Evolutionary conservation across 2,113 vertebrate genomes (phyloP), one percentile per base, ranked within the genome.

Genomic region (Cyanoramphus novaezelandiae): DNA sequence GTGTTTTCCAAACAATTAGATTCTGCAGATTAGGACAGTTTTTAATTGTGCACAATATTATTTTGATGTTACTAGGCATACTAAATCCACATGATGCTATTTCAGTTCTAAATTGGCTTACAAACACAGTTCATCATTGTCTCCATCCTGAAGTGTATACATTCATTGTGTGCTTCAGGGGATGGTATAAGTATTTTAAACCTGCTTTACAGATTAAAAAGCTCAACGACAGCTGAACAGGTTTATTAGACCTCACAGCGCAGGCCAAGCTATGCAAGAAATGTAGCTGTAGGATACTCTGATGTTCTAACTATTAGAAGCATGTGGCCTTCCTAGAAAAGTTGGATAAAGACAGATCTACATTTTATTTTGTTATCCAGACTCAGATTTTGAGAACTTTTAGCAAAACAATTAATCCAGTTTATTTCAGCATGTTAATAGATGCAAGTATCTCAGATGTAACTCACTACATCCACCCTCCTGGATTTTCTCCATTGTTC

Each of bases 81-180:
- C 24, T 57, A 93, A 82, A 3, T 65, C 70, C 85, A 82, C 0
- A 0, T 43, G 78, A 86, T 77, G 41, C 41, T 71, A 18, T 69
- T 94, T 82, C 28, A 52, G 44, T 62, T 92, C 82, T 82, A 86
- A 92, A 95, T 84, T 85, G 62, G 18, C 59, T 95, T 79, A 57
- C 75, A 76, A 85, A 68, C 63, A 47, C 53, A 62, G 93, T 93
- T 70, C 71, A 76, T 92, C 85, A 68, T 57, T 82, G 88, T 82
- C 94, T 88, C 46, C 41, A 50, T 68, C 43, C 78, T 85, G 67
- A 87, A 39, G 20, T 55, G 17, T 77, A 80, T 10, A 43, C 67
- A 93, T 90, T 79, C 75, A 93, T 89, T 13, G 6, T 65, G 79
- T 80, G 59, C 53, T 91, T 90, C 71, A 80, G 28, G 31, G 46